Conservation (phyloP, 2,888 invertebrate genomes). For the Caenorhabditis imperialis region DNA sequence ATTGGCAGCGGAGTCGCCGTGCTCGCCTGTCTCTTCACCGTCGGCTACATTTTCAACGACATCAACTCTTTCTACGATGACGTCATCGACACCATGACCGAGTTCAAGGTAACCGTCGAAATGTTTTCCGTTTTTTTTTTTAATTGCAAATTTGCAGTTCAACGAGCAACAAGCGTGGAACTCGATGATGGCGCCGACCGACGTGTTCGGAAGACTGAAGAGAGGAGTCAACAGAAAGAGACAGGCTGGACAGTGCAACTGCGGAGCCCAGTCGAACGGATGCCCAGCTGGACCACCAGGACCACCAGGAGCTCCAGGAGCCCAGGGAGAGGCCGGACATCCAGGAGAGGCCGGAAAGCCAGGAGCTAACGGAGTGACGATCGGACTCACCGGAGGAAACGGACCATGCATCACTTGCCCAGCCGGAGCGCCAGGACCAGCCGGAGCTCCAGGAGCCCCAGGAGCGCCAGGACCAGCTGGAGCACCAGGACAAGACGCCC, state of each 20-base stretch:
- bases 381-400: constrained; percentile 64
- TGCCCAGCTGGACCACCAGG: constrained; percentile 62
- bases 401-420: constrained; percentile 53
- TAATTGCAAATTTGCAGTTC: constrained; percentile 19
- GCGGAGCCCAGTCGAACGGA: constrained; percentile 55
- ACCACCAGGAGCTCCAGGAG: constrained; percentile 63
- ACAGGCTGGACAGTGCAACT: constrained; percentile 62
- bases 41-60: constrained; percentile 63
- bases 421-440: constrained; percentile 57
- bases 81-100: constrained; percentile 58
- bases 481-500: constrained; percentile 55
- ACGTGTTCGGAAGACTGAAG: constrained; percentile 60
- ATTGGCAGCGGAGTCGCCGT: constrained; percentile 57
- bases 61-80: constrained; percentile 66
- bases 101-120: constrained; percentile 51
- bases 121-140: not conserved
- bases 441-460: constrained; percentile 50
- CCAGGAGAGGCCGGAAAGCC: constrained; percentile 53
- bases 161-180: constrained; percentile 62
- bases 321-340: constrained; percentile 57
- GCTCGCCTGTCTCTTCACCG: constrained; percentile 53
- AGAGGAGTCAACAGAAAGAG: constrained; percentile 48
- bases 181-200: constrained; percentile 47
- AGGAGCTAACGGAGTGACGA: constrained; percentile 54
- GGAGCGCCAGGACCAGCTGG: constrained; percentile 62